Evolutionary conservation across 2,113 vertebrate species (phyloP), one percentile per base, ranked within the genome.

Genomic region (Sceloporus undulatus): DNA sequence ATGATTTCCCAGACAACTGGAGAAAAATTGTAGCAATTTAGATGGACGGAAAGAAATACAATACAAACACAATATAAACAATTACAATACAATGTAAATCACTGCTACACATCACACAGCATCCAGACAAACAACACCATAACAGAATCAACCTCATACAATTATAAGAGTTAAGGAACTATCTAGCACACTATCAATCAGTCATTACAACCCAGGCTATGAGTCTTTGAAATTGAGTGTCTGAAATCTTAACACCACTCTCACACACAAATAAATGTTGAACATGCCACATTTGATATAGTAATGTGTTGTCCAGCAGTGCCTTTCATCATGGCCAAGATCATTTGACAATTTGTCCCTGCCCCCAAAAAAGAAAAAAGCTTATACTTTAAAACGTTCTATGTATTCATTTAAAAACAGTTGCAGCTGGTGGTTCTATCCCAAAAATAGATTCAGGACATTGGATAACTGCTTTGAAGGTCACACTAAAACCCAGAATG

Each of bases 151-250:
- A 78, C 54, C 40, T 77, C n/a, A 56, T 54, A 40, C 29, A 70
- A 56, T 40, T 70, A 54, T 81, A 0, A 0, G 5, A 14, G 2
- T 0, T 0, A 59, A 7, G 4, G 11, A 18, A 0, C 59, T 62
- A 0, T 0, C 0, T 6, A 0, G 52, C 23, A 62, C 34, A 1
- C 40, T 1, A 77, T 11, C 21, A 5, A 66, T 18, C 13, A 4
- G 34, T 2, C 0, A 0, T n/a, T 87, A 10, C 0, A 5, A 29
- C 23, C 0, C 1, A 91, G 59, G n/a, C n/a, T 62, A 62, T 38
- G 42, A 38, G n/a, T 62, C 52, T 56, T 13, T 54, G 54, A 59
- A 54, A 1, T 14, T 74, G n/a, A 10, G 10, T 59, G 2, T 16
- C 14, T 59, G 56, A 59, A 59, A 59, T 59, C 56, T 59, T 59